These are phyloP conservation scores for Rhodeus uyekii DNA, from an alignment of 2,797 vertebrate species.

Conservation along the genomic window DNA sequence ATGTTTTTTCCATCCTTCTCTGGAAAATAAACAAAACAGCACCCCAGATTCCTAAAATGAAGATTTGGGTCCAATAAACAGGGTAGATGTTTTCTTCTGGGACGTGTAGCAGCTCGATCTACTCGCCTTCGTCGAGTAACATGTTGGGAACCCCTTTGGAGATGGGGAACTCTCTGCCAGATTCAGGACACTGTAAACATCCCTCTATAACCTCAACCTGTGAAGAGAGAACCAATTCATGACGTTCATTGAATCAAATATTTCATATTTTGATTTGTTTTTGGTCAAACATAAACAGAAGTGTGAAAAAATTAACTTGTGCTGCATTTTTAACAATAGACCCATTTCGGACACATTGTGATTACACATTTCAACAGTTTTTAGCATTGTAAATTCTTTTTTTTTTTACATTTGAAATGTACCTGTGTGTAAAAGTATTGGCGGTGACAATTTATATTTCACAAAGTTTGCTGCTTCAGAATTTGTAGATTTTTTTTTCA, in stretches of 20 bases:
- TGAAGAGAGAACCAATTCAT: not conserved
- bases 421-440: no score
- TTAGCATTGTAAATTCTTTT: no score
- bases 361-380: no score
- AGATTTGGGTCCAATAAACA: not conserved
- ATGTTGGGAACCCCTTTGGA: conserved; percentile 91
- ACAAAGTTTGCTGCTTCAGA: no score
- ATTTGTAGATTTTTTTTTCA: no score
- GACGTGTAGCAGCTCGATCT: conserved; percentile 33
- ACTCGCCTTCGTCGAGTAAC: conserved; percentile 89
- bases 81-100: not conserved
- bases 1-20: not conserved
- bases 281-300: not conserved
- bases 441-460: no score
- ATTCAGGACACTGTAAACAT: conserved; percentile 87
- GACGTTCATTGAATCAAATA: not conserved
- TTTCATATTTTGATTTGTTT: no score
- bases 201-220: conserved; percentile 92
- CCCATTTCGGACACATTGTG: no score
- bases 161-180: conserved; percentile 89
- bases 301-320: no score
- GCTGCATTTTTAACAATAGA: no score
- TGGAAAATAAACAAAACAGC: not conserved
- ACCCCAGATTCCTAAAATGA: not conserved
- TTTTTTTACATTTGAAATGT: no score